phyloP scores from a whole-genome alignment of 1,140 invertebrate species.

The Potamilus streckersoni region DNA sequence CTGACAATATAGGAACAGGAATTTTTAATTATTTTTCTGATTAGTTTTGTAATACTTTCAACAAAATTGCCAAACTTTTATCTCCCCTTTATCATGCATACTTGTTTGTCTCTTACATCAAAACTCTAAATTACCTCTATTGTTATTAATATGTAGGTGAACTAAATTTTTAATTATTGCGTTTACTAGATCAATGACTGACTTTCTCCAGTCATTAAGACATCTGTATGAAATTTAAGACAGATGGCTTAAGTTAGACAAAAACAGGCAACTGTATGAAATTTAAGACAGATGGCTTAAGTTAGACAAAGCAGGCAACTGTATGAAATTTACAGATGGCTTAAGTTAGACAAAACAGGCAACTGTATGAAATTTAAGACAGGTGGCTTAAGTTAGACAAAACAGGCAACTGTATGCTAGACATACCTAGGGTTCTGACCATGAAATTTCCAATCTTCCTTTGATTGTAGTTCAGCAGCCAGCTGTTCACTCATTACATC shows the following conservation, averaged over 20 bases:
- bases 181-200: not conserved
- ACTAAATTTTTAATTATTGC: not conserved
- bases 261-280: not conserved
- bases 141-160: not conserved
- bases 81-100: no score
- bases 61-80: no score
- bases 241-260: not conserved
- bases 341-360: not conserved
- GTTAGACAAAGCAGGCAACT: not conserved
- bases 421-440: not conserved
- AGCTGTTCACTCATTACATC: slow-evolving; percentile 63
- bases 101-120: not conserved
- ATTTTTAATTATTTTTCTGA: no score
- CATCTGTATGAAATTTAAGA: not conserved
- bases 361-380: not conserved
- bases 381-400: not conserved
- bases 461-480: slow-evolving; percentile 46
- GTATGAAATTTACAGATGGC: not conserved
- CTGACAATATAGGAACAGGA: no score
- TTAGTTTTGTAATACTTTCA: no score
- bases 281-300: not conserved
- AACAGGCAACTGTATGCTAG: not conserved
- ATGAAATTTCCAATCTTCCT: slow-evolving; percentile 19
- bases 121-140: not conserved
- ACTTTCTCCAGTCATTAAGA: not conserved